Conservation (phyloP, 2,113 vertebrate genomes). For the Buteo buteo region DNA sequence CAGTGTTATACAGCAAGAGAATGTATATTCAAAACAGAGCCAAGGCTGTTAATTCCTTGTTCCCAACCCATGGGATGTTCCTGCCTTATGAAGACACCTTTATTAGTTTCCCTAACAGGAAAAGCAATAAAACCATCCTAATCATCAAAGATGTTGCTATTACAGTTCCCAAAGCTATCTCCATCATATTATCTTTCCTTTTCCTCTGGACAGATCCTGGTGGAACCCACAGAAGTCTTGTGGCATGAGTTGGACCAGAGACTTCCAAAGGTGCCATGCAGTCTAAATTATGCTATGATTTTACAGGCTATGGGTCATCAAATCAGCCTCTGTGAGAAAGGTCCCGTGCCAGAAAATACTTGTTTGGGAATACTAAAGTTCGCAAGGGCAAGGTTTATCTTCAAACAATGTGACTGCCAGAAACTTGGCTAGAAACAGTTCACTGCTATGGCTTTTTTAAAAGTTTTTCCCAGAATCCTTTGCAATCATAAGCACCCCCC, state of each 20-base stretch:
- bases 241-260: background rate
- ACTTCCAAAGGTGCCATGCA: background rate
- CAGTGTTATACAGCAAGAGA: background rate
- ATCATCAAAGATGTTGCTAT: background rate
- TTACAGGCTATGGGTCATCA: background rate
- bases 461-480: background rate
- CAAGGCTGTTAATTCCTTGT: background rate
- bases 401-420: background rate
- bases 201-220: background rate
- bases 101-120: background rate
- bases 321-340: background rate
- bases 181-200: background rate
- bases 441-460: background rate
- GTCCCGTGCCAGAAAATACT: background rate
- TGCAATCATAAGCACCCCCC: background rate
- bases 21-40: background rate
- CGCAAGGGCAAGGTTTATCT: background rate
- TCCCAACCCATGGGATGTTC: background rate
- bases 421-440: background rate
- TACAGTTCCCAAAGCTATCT: background rate
- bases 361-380: background rate
- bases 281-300: background rate
- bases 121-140: background rate
- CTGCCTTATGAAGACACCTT: background rate
- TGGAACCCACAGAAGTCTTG: background rate